These are phyloP conservation scores for Drosophila algonquin DNA, from an alignment of 2,888 invertebrate genomes.

Conservation along the genomic window DNA sequence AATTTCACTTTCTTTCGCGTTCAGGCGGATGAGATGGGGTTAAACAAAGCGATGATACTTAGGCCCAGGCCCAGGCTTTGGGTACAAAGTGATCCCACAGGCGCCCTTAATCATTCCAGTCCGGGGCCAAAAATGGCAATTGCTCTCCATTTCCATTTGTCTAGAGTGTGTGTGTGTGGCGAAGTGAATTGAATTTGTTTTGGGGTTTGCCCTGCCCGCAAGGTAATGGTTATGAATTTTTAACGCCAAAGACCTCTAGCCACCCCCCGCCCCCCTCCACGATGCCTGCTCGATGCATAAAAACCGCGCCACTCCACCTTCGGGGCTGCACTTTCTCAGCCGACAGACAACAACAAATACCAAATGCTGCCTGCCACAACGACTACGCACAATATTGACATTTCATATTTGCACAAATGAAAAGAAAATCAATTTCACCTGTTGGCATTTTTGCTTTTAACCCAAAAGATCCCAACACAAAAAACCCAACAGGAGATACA, in stretches of 20 bases:
- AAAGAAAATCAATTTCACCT: slow-evolving; percentile 84
- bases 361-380: not conserved
- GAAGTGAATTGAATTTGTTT: slow-evolving; percentile 68
- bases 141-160: slow-evolving; percentile 49
- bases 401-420: slow-evolving; percentile 83
- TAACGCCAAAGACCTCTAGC: slow-evolving; percentile 28
- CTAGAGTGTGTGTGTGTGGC: slow-evolving; percentile 43
- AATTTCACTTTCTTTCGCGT: slow-evolving; percentile 80
- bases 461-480: slow-evolving; percentile 62
- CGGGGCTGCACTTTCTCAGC: slow-evolving; percentile 74
- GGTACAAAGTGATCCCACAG: slow-evolving; percentile 64
- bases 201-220: slow-evolving; percentile 40
- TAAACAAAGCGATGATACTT: slow-evolving; percentile 61
- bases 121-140: slow-evolving; percentile 47
- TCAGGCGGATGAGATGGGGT: slow-evolving; percentile 58
- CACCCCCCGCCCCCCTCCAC: not conserved
- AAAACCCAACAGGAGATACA: slow-evolving; percentile 25
- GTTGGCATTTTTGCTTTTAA: slow-evolving; percentile 82
- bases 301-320: slow-evolving; percentile 35
- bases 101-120: slow-evolving; percentile 52
- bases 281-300: slow-evolving; percentile 28
- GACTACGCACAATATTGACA: slow-evolving; percentile 80
- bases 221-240: slow-evolving; percentile 67
- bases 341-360: slow-evolving; percentile 24
- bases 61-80: slow-evolving; percentile 28